A percentile compares a stretch with the other conserved stretches of the same genome.
Conservation (phyloP, 2,113 vertebrate species). For the Eptatretus burgeri region DNA sequence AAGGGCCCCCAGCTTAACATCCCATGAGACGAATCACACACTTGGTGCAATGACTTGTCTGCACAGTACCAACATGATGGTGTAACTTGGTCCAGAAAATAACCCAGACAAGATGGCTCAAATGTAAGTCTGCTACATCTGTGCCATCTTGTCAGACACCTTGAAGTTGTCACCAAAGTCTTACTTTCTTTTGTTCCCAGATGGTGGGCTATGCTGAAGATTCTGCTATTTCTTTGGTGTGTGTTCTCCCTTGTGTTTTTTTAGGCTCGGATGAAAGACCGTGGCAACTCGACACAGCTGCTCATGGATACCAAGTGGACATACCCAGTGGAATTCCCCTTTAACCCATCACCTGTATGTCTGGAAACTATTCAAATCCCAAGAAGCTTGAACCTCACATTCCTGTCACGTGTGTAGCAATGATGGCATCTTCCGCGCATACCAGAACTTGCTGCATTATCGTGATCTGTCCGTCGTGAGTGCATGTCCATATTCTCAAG, state of each 20-base stretch:
- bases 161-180: too few species aligned
- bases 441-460: too few species aligned
- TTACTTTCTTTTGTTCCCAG: too few species aligned
- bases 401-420: constrained; percentile 52
- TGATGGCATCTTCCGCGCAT: too few species aligned
- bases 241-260: not conserved
- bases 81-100: not conserved
- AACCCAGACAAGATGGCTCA: not conserved
- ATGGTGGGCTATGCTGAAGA: not conserved
- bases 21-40: too few species aligned
- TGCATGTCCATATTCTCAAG: too few species aligned
- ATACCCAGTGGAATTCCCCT: constrained; percentile 84
- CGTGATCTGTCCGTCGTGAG: too few species aligned
- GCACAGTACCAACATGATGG: too few species aligned
- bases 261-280: constrained; percentile 21
- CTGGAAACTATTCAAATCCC: constrained; percentile 95
- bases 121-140: not conserved
- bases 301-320: constrained; percentile 95
- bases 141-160: not conserved
- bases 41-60: too few species aligned
- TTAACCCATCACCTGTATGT: constrained; percentile 65
- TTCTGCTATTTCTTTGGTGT: not conserved
- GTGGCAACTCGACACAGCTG: constrained; percentile 65
- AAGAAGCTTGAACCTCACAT: constrained; percentile 49
- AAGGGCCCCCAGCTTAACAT: too few species aligned